Conservation (phyloP, 2,888 invertebrate genomes). For the Drosophila emarginata region DNA sequence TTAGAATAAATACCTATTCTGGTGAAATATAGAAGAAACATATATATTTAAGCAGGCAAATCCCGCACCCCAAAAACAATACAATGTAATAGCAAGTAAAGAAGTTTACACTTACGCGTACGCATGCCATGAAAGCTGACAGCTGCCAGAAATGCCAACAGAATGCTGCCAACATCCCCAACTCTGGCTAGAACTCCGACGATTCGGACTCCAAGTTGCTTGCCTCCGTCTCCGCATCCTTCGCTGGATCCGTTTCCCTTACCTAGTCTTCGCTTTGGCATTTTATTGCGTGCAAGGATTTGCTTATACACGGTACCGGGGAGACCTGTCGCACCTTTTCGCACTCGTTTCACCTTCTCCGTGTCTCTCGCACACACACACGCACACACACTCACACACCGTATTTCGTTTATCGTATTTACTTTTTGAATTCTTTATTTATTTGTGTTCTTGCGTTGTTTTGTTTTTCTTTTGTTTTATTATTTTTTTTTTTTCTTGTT, state of each 20-base stretch:
- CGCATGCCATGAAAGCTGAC: constrained; percentile 70
- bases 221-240: neutral
- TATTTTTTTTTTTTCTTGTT: constrained; percentile 22
- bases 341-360: neutral
- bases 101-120: constrained; percentile 68
- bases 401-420: constrained; percentile 27
- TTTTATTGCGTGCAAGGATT: constrained; percentile 65
- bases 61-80: neutral
- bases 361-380: neutral
- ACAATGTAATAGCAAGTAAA: constrained; percentile 40
- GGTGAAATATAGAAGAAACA: neutral
- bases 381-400: neutral
- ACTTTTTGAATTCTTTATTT: constrained; percentile 26
- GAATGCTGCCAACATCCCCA: constrained; percentile 49
- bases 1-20: neutral
- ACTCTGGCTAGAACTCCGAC: constrained; percentile 18
- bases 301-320: constrained; percentile 60
- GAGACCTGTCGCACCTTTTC: constrained; percentile 14
- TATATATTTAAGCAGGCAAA: neutral
- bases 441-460: constrained; percentile 27
- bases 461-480: constrained; percentile 27
- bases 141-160: constrained; percentile 75
- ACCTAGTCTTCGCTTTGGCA: constrained; percentile 45
- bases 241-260: constrained; percentile 1
- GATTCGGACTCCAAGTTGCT: neutral